Conservation (phyloP, 2,797 vertebrate genomes). For the Euthynnus affinis region DNA sequence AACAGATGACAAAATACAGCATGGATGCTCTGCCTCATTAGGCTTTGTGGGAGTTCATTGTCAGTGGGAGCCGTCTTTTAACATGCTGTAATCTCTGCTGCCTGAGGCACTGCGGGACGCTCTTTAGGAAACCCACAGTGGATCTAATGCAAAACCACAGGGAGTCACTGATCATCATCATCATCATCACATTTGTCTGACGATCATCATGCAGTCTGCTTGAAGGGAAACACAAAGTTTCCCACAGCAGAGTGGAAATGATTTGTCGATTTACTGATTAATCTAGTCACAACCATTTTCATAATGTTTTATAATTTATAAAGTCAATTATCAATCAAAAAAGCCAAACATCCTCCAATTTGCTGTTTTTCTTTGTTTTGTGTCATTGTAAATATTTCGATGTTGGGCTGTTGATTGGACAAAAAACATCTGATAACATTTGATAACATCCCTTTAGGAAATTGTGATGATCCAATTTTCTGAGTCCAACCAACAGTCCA, state of each 20-base stretch:
- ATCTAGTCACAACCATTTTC: neutral
- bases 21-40: constrained; percentile 73
- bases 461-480: neutral
- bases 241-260: neutral
- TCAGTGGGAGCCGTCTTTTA: constrained; percentile 50
- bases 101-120: constrained; percentile 49
- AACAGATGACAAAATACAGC: constrained; percentile 62
- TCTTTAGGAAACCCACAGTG: constrained; percentile 57
- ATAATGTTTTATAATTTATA: neutral
- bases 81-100: constrained; percentile 50
- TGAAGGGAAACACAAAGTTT: neutral
- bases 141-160: constrained; percentile 58
- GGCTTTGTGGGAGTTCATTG: constrained; percentile 33
- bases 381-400: neutral
- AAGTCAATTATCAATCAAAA: neutral
- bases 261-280: neutral
- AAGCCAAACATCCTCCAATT: neutral
- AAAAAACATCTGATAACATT: neutral
- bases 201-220: constrained; percentile 13
- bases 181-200: constrained; percentile 53
- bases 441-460: neutral
- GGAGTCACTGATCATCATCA: constrained; percentile 45
- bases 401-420: neutral
- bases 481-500: neutral
- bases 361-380: neutral